Conservation (phyloP, 2,888 invertebrate species). For the Tinea pellionella region DNA sequence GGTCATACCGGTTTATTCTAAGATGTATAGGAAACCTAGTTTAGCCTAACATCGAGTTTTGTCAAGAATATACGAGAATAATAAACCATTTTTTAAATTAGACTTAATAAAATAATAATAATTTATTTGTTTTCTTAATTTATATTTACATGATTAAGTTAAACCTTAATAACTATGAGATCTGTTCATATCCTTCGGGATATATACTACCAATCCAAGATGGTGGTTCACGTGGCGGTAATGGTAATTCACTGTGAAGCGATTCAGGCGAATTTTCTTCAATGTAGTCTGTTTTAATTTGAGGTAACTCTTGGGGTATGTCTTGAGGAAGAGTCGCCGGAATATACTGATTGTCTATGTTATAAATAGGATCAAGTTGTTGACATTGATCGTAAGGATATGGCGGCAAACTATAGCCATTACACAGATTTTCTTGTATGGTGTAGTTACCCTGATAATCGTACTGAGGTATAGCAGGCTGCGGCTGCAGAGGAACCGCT, state of each 20-base stretch:
- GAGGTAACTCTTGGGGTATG: background rate
- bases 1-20: too few relatives aligned
- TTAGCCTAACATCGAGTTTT: too few relatives aligned
- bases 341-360: background rate
- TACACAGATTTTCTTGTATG: background rate
- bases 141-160: background rate
- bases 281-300: background rate
- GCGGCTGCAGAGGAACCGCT: background rate
- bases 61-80: too few relatives aligned
- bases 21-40: too few relatives aligned
- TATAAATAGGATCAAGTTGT: background rate
- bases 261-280: background rate
- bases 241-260: background rate
- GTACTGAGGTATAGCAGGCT: background rate
- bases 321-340: background rate
- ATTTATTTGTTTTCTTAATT: too few relatives aligned
- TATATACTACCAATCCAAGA: slow-evolving; percentile 36
- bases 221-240: background rate
- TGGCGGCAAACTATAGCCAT: background rate
- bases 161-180: background rate
- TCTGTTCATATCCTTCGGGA: slow-evolving; percentile 26
- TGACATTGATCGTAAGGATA: slow-evolving; percentile 2
- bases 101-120: slow-evolving; percentile 1
- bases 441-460: background rate
- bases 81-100: too few relatives aligned